Evolutionary conservation across 2,888 invertebrate genomes (phyloP), one percentile per base, ranked within the genome.

Genomic region (Drosophila acutilabella): DNA sequence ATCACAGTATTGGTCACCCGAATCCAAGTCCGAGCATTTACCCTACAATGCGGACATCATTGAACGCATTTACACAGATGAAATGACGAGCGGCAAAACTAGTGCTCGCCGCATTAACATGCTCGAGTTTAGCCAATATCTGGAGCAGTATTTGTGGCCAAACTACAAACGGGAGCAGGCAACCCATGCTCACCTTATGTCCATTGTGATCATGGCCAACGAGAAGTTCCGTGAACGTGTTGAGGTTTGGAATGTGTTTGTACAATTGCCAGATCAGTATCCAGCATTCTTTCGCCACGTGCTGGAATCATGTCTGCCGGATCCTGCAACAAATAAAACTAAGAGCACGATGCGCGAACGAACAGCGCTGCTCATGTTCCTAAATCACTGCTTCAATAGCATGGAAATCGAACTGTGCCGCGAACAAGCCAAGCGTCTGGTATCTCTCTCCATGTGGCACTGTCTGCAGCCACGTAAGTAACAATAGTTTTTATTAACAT

Each of bases 171-270:
- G 95, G 0, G 95, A 94, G n/a, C 93, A 93, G 78, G 95, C 97
- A 1, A 94, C 96, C 2, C 95, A 96, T 84, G 95, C 96, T n/a
- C 98, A 99, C 92, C 95, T 98, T 89, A 95, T 99, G 95, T 98
- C 99, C 0, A 98, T 99, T 75, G 97, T 98, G n/a, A 96, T 97
- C 0, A 98, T 99, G 97, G 95, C 99, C 48, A 99, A 99, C 93
- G 99, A 99, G 92, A 99, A 99, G 92, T 98, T 98, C 90, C 94
- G 99, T 1, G 99, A 99, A 93, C 94, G 99, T 57, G 98, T 99
- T 8, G 97, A 97, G 70, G 98, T 98, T 4, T 99, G 99, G 99
- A 96, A 97, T 93, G 96, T 96, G 81, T 98, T 99, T 88, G 95
- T 96, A 69, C 95, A 95, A 77, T 93, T 94, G 59, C 95, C 96